Evolutionary conservation across 2,888 invertebrate genomes (phyloP).

Genomic region (Digitonthophagus gazella): DNA sequence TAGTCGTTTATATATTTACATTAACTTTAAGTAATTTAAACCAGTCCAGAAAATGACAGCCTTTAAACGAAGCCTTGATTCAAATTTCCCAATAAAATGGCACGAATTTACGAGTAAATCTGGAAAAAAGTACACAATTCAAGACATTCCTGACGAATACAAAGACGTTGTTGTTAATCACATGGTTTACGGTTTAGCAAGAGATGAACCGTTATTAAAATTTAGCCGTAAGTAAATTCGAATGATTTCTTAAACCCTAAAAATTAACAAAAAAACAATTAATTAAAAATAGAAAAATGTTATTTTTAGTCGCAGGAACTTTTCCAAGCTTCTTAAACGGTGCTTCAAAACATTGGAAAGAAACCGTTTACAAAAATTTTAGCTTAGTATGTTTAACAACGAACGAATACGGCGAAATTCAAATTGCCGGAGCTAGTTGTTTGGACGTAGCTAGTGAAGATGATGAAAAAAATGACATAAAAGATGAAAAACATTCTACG

Average conservation of each 20-base stretch:
- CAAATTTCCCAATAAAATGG: conserved; percentile 38
- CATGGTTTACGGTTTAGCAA: conserved; percentile 51
- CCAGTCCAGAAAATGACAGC: neutral
- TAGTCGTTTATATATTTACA: too few relatives aligned
- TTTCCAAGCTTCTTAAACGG: neutral
- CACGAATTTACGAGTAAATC: conserved; percentile 23
- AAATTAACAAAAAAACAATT: neutral
- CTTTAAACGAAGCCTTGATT: conserved; percentile 37
- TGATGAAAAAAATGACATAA: neutral
- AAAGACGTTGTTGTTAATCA: conserved; percentile 49
- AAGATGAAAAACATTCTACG: neutral
- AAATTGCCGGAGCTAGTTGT: neutral
- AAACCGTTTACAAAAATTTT: neutral
- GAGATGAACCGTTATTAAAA: conserved; percentile 56
- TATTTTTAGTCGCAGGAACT: neutral
- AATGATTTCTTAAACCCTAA: too few relatives aligned
- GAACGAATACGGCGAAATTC: neutral
- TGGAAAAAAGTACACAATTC: conserved; percentile 51
- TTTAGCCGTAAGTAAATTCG: conserved; percentile 3
- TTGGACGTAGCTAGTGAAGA: neutral
- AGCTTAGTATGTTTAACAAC: neutral
- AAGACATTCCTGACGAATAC: conserved; percentile 54
- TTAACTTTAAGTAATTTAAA: too few relatives aligned
- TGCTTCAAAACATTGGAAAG: neutral
- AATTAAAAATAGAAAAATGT: neutral